A percentile compares a stretch with the other conserved stretches of the same genome.
Conservation (phyloP, 2,113 vertebrate genomes). For the Thunnus maccoyii region DNA sequence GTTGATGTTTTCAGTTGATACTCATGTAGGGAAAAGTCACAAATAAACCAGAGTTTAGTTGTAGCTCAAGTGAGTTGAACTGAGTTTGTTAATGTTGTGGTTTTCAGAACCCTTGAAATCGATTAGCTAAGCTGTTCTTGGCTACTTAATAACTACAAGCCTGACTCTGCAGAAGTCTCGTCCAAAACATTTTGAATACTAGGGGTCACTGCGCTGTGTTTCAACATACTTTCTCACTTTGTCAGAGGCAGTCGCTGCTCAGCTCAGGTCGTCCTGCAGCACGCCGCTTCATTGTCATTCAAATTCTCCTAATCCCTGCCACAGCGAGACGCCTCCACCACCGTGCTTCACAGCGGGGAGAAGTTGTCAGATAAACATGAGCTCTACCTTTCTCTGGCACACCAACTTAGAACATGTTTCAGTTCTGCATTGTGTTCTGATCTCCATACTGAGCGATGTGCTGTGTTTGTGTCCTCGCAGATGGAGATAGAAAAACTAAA, state of each 20-base stretch:
- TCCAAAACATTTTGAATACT: not conserved
- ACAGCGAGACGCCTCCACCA: not conserved
- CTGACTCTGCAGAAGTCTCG: not conserved
- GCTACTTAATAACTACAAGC: no score
- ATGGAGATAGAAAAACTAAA: slow-evolving; percentile 95
- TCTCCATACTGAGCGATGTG: not conserved
- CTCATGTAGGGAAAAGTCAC: no score
- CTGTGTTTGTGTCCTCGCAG: slow-evolving; percentile 77
- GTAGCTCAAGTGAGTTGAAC: no score
- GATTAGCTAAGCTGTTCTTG: no score
- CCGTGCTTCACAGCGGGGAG: not conserved
- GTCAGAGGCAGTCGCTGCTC: not conserved
- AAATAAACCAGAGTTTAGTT: no score
- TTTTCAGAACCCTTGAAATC: no score
- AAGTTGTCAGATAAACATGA: not conserved
- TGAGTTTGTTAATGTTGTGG: no score
- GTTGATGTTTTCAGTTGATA: no score
- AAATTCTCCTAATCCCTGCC: slow-evolving; percentile 3
- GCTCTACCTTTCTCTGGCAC: not conserved
- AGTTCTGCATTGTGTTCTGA: no score
- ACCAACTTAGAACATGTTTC: no score
- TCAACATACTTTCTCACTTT: not conserved
- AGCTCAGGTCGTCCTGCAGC: slow-evolving; percentile 3
- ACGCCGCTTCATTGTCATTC: not conserved
- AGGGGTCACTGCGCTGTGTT: not conserved